These are phyloP conservation scores for Pantala flavescens DNA, from an alignment of 1,140 invertebrate genomes.

Conservation along the genomic window DNA sequence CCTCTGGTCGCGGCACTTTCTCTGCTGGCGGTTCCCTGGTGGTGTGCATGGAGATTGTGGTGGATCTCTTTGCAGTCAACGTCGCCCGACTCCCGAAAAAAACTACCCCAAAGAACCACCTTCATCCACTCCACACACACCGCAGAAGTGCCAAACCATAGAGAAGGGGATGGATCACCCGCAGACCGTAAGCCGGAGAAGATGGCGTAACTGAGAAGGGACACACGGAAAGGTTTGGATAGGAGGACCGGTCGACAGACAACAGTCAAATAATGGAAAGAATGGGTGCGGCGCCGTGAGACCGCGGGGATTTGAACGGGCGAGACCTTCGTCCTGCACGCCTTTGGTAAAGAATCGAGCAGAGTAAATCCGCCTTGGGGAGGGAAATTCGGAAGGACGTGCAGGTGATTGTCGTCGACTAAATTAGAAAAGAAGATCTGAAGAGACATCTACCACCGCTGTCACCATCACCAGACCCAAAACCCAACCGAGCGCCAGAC, in stretches of 20 bases:
- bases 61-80: too few species aligned
- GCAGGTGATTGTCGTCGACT: too few species aligned
- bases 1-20: neutral
- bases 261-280: neutral
- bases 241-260: neutral
- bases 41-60: too few species aligned
- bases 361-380: too few species aligned
- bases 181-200: conserved; percentile 2
- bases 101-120: neutral
- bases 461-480: neutral
- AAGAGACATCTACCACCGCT: neutral
- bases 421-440: neutral
- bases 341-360: too few species aligned
- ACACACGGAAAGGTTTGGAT: neutral
- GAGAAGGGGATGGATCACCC: conserved; percentile 1
- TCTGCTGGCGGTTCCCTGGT: neutral
- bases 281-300: neutral
- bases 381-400: too few species aligned
- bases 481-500: neutral
- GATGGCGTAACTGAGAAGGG: neutral
- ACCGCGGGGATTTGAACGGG: neutral
- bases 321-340: too few species aligned
- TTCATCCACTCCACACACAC: neutral
- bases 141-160: neutral
- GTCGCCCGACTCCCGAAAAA: neutral